These are phyloP conservation scores for Echinarachnius parma DNA, from an alignment of 53 echinoderm and acorn worm genomes.

Conservation along the genomic window DNA sequence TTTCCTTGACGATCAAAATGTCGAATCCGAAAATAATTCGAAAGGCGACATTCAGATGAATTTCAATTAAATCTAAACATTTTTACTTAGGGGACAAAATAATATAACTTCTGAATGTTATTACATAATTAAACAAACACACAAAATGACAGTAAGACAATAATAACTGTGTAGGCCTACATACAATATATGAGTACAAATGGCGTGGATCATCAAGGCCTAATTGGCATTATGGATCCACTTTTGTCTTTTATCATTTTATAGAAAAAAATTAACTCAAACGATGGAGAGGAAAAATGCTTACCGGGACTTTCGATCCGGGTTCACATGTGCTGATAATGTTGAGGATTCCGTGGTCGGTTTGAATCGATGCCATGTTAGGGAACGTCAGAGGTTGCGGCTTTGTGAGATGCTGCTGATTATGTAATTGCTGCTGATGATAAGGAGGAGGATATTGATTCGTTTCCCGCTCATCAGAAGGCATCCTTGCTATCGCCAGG, in stretches of 20 bases:
- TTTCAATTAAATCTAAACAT: too few species aligned
- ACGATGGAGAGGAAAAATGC: not conserved
- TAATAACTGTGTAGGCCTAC: too few species aligned
- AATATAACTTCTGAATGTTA: not conserved
- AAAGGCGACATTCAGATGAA: too few species aligned
- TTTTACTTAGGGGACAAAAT: too few species aligned
- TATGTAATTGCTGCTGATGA: not conserved
- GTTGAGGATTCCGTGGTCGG: slow-evolving; percentile 13
- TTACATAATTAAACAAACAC: not conserved
- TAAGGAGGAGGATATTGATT: too few species aligned
- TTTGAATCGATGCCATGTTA: not conserved
- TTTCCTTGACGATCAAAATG: too few species aligned
- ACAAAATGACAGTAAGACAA: too few species aligned
- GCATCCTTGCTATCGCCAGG: slow-evolving; percentile 2
- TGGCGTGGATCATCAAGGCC: too few species aligned
- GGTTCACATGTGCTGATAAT: slow-evolving; percentile 32
- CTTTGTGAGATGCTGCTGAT: too few species aligned
- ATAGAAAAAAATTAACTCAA: not conserved
- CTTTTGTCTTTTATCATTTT: not conserved
- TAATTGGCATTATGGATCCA: too few species aligned
- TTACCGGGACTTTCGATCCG: slow-evolving; percentile 31
- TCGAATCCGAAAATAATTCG: too few species aligned
- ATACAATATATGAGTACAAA: too few species aligned
- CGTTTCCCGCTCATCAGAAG: not conserved
- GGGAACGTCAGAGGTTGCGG: not conserved